Conservation (phyloP, 2,888 invertebrate genomes). For the Corbicula japonica region DNA sequence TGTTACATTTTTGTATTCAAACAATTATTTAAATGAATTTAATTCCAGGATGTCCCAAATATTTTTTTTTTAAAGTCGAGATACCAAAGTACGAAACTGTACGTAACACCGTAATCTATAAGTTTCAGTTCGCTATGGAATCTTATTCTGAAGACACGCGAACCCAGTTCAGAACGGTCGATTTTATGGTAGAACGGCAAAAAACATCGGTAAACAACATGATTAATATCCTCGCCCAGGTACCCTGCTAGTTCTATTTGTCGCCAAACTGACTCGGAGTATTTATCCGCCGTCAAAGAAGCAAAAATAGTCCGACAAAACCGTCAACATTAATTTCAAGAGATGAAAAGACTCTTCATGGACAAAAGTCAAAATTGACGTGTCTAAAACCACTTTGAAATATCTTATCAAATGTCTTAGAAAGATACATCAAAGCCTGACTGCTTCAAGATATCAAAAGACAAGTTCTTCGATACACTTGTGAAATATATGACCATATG, state of each 20-base stretch:
- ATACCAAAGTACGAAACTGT: too few species aligned
- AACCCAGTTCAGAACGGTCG: too few species aligned
- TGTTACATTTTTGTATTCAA: too few species aligned
- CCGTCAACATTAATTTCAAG: slow-evolving; percentile 18
- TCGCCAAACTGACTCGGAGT: slow-evolving; percentile 11
- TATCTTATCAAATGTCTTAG: slow-evolving; percentile 21
- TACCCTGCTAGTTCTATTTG: neutral
- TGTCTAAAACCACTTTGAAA: slow-evolving; percentile 41
- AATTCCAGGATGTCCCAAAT: too few species aligned
- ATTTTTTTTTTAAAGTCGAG: too few species aligned
- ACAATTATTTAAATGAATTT: too few species aligned
- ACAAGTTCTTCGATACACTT: neutral
- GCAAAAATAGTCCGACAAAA: slow-evolving; percentile 10
- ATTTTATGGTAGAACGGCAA: too few species aligned
- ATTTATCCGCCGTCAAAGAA: slow-evolving; percentile 7
- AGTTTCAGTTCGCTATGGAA: too few species aligned
- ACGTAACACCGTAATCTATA: too few species aligned
- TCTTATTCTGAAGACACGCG: too few species aligned
- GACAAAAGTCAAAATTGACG: slow-evolving; percentile 34
- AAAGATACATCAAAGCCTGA: slow-evolving; percentile 30
- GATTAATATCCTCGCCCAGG: too few species aligned
- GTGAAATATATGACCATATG: slow-evolving; percentile 18
- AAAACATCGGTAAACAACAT: too few species aligned
- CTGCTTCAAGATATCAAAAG: slow-evolving; percentile 10
- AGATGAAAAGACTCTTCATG: neutral